Base-by-base conservation (phyloP, 2,113 vertebrate genomes). In the Ia io region DNA sequence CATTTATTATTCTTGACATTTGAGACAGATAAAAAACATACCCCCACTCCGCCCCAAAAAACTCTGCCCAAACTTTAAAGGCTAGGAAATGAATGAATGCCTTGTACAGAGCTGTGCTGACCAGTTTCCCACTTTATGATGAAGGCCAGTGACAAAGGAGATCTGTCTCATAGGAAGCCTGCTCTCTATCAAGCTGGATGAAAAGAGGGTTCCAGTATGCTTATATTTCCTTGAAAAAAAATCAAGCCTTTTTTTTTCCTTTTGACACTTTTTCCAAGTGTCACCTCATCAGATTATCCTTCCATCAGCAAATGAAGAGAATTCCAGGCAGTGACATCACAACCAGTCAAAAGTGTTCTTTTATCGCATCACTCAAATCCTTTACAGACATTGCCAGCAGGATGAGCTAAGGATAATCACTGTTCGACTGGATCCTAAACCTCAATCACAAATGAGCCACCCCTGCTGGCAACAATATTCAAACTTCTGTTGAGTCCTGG, bases 191-290 rank as follows among this genome's bases (percentile, higher is more conserved):
- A 63, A 77, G 67, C 0, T 71, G 18, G 40, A 87, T 47, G 85
- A 93, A 85, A 70, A 65, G 49, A 78, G 30, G 28, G 32, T 53
- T 40, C 88, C 42, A 5, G 1, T 25, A 59, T 40, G 53, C 35
- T 80, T 51, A 9, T 6, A 23, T 56, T 93, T 95, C 51, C 93
- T 51, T 42, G 22, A 47, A 92, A 93, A 23, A 59, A 95, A 95
- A 85, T 37, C 32, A 80, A 79, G n/a, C 28, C 35, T 79, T 53
- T 78, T 56, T 49, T 25, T 22, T 61, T 12, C 84, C n/a, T 49
- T 84, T 80, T 22, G 9, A 35, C 23, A 92, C n/a, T n/a, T n/a
- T n/a, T n/a, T 49, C 80, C 44, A 88, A 94, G 30, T 73, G 40
- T 88, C n/a, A 51, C 10, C 17, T 87, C 14, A 67, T 84, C 82